Conservation (phyloP, 2,888 invertebrate species). For the Philhelius pedissequus region DNA sequence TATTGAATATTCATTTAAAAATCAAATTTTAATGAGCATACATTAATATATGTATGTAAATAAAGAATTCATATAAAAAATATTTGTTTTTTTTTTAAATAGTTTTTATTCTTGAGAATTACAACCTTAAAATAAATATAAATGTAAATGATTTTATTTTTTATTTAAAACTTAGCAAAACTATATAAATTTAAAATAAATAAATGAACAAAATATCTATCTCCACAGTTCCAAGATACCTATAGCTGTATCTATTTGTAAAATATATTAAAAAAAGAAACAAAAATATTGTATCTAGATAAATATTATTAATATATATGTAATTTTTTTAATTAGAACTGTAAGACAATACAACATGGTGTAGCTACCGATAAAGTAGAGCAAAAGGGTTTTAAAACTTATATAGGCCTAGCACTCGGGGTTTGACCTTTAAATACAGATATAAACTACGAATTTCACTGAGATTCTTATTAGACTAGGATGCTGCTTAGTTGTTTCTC, state of each 20-base stretch:
- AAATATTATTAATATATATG: slow-evolving; percentile 16
- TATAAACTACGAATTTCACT: slow-evolving; percentile 54
- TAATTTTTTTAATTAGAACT: slow-evolving; percentile 10
- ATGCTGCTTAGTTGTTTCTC: slow-evolving; percentile 32
- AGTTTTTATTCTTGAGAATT: slow-evolving; percentile 43
- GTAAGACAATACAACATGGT: slow-evolving; percentile 51
- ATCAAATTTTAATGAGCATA: not conserved
- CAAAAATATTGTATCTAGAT: not conserved
- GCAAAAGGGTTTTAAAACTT: slow-evolving; percentile 15
- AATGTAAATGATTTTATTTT: slow-evolving; percentile 36
- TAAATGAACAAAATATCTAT: slow-evolving; percentile 57
- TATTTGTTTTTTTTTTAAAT: not conserved
- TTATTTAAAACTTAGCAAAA: slow-evolving; percentile 24
- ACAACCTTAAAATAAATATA: slow-evolving; percentile 55
- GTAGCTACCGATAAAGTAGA: slow-evolving; percentile 47
- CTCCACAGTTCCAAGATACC: slow-evolving; percentile 24
- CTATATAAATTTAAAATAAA: slow-evolving; percentile 47
- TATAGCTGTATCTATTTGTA: slow-evolving; percentile 6
- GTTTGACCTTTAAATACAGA: slow-evolving; percentile 16
- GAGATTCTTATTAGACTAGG: slow-evolving; percentile 62
- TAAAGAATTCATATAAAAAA: too few species aligned
- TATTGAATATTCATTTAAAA: not conserved
- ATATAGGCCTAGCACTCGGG: slow-evolving; percentile 23
- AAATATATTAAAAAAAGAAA: not conserved
- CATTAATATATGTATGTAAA: too few species aligned